Base-by-base conservation (phyloP, 1,140 invertebrate species). In the Aphaenogaster rudis region DNA sequence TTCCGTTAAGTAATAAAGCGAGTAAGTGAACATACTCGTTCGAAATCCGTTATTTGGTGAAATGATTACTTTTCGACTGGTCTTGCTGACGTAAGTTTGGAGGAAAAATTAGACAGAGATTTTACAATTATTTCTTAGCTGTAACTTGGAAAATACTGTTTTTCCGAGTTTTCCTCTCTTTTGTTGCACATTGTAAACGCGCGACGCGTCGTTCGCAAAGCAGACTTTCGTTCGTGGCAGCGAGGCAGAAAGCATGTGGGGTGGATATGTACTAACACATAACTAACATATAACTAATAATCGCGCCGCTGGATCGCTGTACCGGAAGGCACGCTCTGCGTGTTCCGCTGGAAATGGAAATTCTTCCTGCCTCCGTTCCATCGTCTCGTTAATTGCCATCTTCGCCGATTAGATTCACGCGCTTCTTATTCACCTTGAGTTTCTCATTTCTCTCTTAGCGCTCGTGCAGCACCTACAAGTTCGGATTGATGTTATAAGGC, bases 301-400 rank as follows among this genome's bases (percentile, higher is more conserved):
- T 90, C 74, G 54, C 77, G 59, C 74, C 28, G 77, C 78, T 81
- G 93, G 93, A 94, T 94, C 93, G 91, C 92, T 93, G 93, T 92
- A 95, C 94, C 94, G 94, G 94, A 95, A 95, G 94, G 89, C 91
- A 94, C 94, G 94, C 88, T 94, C 92, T 92, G 91, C 82, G 88
- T 90, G 91, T 93, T 93, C 88, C 91, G 88, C 88, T 94, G 91
- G 91, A 93, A 95, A 94, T 94, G 94, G 93, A 94, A 95, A 94
- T 94, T 93, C 91, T 88, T 90, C 90, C 86, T 90, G 54, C 79
- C n/a, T 80, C 61, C 72, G 74, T 79, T 61, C 39, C 69, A 86
- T 88, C 86, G 72, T 67, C 67, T 86, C 84, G 79, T 85, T 90
- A 90, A 90, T 89, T 90, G 85, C 71, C 80, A 86, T 86, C 86